Evolutionary conservation across 30 jellyfish, hydroid and myxozoan genomes (phyloP).

Genomic region (Chironex yamaguchii): DNA sequence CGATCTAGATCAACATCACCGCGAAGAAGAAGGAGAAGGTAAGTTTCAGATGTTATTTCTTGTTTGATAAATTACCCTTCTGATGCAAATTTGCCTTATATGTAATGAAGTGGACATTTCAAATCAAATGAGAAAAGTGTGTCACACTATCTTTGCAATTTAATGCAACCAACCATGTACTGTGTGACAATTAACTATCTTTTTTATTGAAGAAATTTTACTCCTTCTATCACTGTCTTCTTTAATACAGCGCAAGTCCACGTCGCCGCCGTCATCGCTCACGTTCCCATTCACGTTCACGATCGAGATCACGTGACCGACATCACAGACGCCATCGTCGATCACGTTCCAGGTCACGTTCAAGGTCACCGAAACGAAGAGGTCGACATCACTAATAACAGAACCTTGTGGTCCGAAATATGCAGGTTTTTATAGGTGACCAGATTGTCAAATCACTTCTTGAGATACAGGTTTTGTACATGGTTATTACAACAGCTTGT

Average conservation of each 20-base stretch:
- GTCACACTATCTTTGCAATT: too few species aligned
- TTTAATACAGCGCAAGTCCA: conserved; percentile 87
- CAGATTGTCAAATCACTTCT: too few species aligned
- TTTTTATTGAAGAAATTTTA: too few species aligned
- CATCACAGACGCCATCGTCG: conserved; percentile 95
- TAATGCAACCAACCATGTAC: too few species aligned
- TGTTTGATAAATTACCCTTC: too few species aligned
- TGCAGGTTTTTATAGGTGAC: too few species aligned
- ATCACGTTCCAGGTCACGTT: conserved; percentile 68
- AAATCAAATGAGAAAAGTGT: neutral
- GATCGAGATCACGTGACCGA: conserved; percentile 88
- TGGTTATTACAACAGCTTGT: neutral
- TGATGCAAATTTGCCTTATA: neutral
- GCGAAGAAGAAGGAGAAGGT: conserved; percentile 85
- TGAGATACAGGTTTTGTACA: neutral
- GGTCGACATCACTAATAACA: conserved; percentile 46
- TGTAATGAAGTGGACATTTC: neutral
- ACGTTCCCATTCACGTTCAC: conserved; percentile 96
- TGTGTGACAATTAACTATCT: too few species aligned
- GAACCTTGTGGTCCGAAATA: too few species aligned
- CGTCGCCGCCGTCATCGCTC: conserved; percentile 95
- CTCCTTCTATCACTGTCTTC: neutral
- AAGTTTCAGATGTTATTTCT: neutral
- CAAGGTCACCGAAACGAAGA: conserved; percentile 86
- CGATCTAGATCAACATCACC: conserved; percentile 88